Evolutionary conservation across 2,888 invertebrate genomes (phyloP).

Genomic region (Cremastinae sp.): DNA sequence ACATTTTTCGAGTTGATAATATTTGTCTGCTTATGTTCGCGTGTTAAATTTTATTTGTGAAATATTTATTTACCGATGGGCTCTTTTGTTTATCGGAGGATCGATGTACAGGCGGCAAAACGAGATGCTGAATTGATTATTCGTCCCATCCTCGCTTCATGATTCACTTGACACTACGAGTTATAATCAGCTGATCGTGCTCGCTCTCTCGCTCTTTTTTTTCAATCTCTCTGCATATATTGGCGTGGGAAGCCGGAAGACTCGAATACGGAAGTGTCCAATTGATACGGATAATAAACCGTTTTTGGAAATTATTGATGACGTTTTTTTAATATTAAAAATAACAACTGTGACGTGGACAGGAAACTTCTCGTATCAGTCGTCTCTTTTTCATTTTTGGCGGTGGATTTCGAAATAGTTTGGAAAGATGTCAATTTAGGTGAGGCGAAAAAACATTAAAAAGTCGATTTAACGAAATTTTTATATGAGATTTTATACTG

Average conservation of each 20-base stretch:
- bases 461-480: too few relatives aligned
- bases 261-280: constrained; percentile 10
- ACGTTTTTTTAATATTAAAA: constrained; percentile 20
- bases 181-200: constrained; percentile 1
- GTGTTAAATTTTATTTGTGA: too few relatives aligned
- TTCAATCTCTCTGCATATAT: constrained; percentile 32
- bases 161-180: constrained; percentile 19
- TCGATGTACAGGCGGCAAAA: constrained; percentile 1
- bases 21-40: background rate
- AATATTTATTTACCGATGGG: too few relatives aligned
- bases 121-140: background rate
- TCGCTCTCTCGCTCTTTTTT: constrained; percentile 29
- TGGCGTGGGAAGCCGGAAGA: constrained; percentile 59
- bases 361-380: too few relatives aligned
- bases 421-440: too few relatives aligned
- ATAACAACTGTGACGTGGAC: too few relatives aligned
- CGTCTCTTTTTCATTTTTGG: too few relatives aligned
- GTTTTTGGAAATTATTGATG: constrained; percentile 33
- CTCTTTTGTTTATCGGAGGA: constrained; percentile 10
- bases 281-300: background rate
- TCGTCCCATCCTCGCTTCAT: constrained; percentile 9
- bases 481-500: too few relatives aligned
- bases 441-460: too few relatives aligned
- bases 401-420: too few relatives aligned
- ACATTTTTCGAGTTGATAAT: too few relatives aligned